These are phyloP conservation scores for Saturnia pavonia DNA, from an alignment of 2,888 invertebrate species.

Conservation along the genomic window DNA sequence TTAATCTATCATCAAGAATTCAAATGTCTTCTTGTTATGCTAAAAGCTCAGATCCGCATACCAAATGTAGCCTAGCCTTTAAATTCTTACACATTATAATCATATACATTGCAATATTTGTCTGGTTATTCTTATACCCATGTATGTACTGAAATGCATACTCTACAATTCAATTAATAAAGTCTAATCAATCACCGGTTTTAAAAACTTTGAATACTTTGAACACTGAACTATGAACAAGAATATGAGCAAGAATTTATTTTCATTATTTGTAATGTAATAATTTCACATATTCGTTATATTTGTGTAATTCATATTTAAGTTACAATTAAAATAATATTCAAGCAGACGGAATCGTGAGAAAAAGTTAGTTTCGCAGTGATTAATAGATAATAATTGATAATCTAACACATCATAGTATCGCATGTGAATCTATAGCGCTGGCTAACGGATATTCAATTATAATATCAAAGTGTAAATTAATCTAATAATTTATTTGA, in stretches of 20 bases:
- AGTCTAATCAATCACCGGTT: not conserved
- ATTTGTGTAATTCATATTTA: too few relatives aligned
- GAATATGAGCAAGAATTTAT: too few relatives aligned
- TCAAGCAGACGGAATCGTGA: not conserved
- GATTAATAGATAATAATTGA: not conserved
- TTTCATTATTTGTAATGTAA: too few relatives aligned
- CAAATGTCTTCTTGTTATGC: conserved; percentile 3
- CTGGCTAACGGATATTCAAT: conserved; percentile 18
- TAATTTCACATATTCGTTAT: too few relatives aligned
- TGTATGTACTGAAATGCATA: not conserved
- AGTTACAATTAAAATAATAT: not conserved
- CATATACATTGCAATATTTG: not conserved
- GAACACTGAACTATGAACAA: not conserved
- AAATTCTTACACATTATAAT: not conserved
- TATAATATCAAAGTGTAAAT: conserved; percentile 18
- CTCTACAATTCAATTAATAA: not conserved
- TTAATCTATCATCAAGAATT: not conserved
- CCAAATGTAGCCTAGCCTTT: not conserved
- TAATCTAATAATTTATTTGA: conserved; percentile 22
- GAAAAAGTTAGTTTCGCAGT: not conserved
- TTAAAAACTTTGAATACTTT: not conserved
- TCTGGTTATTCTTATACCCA: not conserved
- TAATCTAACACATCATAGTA: not conserved
- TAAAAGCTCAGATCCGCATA: not conserved
- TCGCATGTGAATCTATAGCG: not conserved